phyloP scores from a whole-genome alignment of 2,113 vertebrate genomes.

The Chlamydotis undulata region DNA sequence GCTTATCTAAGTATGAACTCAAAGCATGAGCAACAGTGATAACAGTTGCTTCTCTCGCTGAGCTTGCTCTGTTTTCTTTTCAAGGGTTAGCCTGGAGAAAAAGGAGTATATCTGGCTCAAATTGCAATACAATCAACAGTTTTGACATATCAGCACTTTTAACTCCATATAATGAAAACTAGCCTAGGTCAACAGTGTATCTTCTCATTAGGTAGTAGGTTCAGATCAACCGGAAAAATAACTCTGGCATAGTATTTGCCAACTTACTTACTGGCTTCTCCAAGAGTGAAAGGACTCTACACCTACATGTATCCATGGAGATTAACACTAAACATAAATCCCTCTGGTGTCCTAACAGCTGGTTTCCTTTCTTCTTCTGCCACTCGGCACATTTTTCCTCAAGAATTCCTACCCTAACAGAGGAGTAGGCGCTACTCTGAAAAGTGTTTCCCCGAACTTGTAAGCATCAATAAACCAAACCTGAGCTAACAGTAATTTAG shows the following conservation, averaged over 20 bases:
- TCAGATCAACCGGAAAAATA: not conserved
- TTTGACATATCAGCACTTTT: not conserved
- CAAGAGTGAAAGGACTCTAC: not conserved
- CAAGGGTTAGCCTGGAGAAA: not conserved
- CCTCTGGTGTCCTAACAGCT: not conserved
- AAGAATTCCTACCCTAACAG: not conserved
- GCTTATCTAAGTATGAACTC: not conserved
- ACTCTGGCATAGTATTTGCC: not conserved
- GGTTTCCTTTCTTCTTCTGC: not conserved
- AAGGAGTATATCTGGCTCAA: not conserved
- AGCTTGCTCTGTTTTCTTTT: too few relatives aligned
- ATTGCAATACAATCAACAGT: not conserved
- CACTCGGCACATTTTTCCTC: not conserved
- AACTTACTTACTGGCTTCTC: not conserved
- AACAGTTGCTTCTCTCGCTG: not conserved
- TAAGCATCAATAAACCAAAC: not conserved
- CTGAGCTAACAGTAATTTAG: not conserved
- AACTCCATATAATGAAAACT: not conserved
- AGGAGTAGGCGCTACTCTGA: not conserved
- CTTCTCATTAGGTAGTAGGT: not conserved
- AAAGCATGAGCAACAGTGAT: not conserved
- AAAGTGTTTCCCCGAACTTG: not conserved
- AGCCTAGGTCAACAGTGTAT: not conserved
- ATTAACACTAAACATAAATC: not conserved
- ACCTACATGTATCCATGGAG: not conserved